phyloP scores from a whole-genome alignment of 2,113 vertebrate genomes.

The Baryphthengus martii region DNA sequence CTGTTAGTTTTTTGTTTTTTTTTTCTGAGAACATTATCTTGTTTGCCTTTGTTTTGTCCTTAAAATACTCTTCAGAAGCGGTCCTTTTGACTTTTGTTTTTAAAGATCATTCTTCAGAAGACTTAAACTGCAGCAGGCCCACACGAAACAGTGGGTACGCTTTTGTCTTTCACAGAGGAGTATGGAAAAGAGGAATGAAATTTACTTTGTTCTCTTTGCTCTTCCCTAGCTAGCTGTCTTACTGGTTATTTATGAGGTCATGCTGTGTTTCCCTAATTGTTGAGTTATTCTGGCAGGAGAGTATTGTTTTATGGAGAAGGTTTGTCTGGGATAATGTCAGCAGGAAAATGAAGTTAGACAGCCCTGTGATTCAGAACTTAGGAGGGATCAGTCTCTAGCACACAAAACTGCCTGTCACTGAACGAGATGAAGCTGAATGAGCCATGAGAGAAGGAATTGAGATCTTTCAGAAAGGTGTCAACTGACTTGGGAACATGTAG shows the following conservation, averaged over 20 bases:
- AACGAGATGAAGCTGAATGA: not conserved
- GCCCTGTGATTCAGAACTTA: not conserved
- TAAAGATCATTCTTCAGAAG: not conserved
- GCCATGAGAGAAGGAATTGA: not conserved
- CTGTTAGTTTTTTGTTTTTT: not conserved
- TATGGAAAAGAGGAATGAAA: not conserved
- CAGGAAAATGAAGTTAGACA: not conserved
- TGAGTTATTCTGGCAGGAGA: not conserved
- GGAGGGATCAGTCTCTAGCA: not conserved
- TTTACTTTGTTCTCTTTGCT: not conserved
- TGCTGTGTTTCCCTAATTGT: not conserved
- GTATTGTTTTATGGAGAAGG: not conserved
- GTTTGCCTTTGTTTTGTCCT: not conserved
- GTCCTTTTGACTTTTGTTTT: not conserved
- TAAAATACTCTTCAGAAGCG: not conserved
- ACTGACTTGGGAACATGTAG: not conserved
- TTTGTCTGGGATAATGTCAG: not conserved
- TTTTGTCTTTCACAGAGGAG: not conserved
- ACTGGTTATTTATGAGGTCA: slow-evolving; percentile 4
- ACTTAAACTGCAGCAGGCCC: not conserved
- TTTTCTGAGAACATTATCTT: not conserved
- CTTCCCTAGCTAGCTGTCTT: not conserved
- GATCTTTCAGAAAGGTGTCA: not conserved
- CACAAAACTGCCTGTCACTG: not conserved
- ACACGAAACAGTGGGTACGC: not conserved